Conservation (phyloP, 2,797 vertebrate species). For the Aulostomus chinensis region DNA sequence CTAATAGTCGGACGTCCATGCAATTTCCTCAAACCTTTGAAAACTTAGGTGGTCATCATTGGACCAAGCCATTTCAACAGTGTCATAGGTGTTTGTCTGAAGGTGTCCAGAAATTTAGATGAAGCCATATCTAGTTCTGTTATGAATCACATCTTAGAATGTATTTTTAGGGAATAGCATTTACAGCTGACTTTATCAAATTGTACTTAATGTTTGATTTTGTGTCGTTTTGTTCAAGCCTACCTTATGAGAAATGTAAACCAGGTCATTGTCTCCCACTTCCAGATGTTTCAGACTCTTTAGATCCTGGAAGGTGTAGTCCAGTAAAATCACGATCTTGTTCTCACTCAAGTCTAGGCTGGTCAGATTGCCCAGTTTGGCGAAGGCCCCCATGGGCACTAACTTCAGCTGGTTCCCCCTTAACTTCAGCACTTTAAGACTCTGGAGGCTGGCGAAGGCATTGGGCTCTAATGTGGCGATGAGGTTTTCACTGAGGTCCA, state of each 20-base stretch:
- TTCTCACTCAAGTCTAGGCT: conserved; percentile 96
- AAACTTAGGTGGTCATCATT: too few species aligned
- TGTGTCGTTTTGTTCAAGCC: too few species aligned
- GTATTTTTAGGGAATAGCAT: too few species aligned
- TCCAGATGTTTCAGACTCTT: conserved; percentile 88
- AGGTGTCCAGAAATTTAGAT: too few species aligned
- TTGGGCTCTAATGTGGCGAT: conserved; percentile 93
- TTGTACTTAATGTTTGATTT: too few species aligned
- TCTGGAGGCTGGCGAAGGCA: conserved; percentile 89
- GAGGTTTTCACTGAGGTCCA: conserved; percentile 95
- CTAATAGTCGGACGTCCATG: too few species aligned
- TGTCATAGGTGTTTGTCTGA: too few species aligned
- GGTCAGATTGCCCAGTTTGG: conserved; percentile 91
- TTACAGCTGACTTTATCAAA: too few species aligned
- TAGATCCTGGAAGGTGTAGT: conserved; percentile 95
- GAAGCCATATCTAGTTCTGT: too few species aligned
- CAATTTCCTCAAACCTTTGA: too few species aligned
- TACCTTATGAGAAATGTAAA: conserved; percentile 93
- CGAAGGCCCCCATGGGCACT: conserved; percentile 91
- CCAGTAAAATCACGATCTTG: conserved; percentile 94
- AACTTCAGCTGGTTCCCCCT: conserved; percentile 93
- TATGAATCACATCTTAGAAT: too few species aligned
- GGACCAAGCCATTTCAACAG: too few species aligned
- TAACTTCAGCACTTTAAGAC: conserved; percentile 87
- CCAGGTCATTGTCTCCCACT: conserved; percentile 94